A percentile compares a stretch with the other conserved stretches of the same genome.
phyloP scores from a whole-genome alignment of 2,797 vertebrate genomes.

The Hafferia zeledoni region DNA sequence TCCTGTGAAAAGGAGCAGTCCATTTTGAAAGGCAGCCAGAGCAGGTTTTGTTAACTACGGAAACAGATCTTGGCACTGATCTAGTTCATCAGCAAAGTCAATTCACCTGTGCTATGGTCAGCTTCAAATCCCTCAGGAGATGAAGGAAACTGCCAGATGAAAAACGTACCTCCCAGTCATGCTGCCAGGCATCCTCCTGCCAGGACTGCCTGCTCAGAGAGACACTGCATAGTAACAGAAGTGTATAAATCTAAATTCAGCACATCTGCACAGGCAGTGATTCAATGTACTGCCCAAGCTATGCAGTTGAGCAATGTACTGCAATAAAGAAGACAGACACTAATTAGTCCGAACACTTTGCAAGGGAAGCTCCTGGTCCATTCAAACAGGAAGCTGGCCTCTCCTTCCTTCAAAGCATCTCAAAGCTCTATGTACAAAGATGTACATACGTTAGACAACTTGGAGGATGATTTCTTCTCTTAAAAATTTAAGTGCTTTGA shows the following conservation, averaged over 20 bases:
- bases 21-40: neutral
- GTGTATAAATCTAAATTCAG: neutral
- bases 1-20: neutral
- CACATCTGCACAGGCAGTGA: neutral
- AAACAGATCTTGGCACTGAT: neutral
- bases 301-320: neutral
- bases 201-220: neutral
- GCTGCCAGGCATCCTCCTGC: neutral
- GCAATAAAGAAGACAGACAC: neutral
- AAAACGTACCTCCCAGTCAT: neutral
- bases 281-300: neutral
- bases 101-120: neutral
- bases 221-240: neutral
- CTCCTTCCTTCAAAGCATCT: neutral
- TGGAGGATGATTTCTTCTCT: neutral
- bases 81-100: neutral
- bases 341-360: neutral
- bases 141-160: neutral
- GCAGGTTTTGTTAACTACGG: neutral
- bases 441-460: neutral
- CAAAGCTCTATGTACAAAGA: neutral
- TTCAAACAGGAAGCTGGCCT: neutral
- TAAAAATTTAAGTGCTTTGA: neutral
- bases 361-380: neutral
- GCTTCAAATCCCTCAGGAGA: neutral